Evolutionary conservation across 2,113 vertebrate genomes (phyloP).

Genomic region (Cochlearius cochlearius): DNA sequence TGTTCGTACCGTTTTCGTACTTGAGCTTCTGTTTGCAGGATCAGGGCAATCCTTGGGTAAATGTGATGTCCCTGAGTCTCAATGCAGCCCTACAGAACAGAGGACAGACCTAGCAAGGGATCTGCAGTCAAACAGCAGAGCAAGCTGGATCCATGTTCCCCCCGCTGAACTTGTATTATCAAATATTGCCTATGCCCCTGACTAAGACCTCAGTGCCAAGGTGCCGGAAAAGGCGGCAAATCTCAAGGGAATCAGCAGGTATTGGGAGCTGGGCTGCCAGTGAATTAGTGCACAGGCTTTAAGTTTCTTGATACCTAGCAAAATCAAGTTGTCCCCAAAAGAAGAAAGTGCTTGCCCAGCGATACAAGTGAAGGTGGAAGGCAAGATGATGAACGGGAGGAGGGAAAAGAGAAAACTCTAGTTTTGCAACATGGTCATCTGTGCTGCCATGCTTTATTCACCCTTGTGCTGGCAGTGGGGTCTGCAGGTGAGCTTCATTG

Average conservation of each 20-base stretch:
- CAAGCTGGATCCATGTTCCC: not conserved
- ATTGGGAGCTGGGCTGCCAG: not conserved
- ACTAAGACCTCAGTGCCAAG: not conserved
- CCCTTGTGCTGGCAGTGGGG: not conserved
- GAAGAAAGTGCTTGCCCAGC: not conserved
- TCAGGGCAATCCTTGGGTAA: not conserved
- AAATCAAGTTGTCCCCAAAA: not conserved
- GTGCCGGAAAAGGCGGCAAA: not conserved
- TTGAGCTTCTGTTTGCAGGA: not conserved
- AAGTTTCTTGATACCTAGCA: not conserved
- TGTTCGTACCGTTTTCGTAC: not conserved
- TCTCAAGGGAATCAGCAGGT: not conserved
- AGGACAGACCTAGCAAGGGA: not conserved
- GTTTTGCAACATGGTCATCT: fast-evolving
- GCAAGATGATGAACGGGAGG: not conserved
- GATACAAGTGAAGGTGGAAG: not conserved
- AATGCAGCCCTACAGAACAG: fast-evolving
- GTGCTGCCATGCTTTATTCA: not conserved
- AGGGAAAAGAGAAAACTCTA: not conserved
- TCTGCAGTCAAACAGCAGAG: not conserved
- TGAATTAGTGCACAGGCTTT: not conserved
- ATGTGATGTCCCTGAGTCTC: not conserved
- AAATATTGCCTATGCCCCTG: not conserved
- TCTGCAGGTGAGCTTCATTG: not conserved
- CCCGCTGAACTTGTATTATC: not conserved